These are phyloP conservation scores for Sisor rabdophorus DNA, from an alignment of 2,113 vertebrate genomes.

Conservation along the genomic window DNA sequence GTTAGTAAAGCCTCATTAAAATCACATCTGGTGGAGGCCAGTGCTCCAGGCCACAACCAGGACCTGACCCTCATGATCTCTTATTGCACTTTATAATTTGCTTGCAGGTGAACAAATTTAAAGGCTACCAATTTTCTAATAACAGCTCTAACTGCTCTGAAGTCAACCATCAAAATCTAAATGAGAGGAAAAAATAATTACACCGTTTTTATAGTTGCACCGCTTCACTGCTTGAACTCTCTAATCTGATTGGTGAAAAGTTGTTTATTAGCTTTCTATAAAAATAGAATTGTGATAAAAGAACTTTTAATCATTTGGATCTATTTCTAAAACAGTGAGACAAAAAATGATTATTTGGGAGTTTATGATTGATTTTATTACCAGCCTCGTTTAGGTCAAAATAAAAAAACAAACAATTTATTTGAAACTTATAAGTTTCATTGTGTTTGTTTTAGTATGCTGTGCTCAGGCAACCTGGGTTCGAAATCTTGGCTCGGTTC, in stretches of 20 bases:
- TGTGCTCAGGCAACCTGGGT: too few relatives aligned
- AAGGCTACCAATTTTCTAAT: constrained; percentile 31
- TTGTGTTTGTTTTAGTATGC: not conserved
- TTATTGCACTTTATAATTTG: constrained; percentile 56
- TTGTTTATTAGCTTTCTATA: not conserved
- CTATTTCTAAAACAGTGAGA: not conserved
- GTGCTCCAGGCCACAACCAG: constrained; percentile 41
- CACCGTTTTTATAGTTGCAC: not conserved
- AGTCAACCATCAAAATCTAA: constrained; percentile 8
- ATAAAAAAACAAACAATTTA: not conserved
- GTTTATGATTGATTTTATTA: too few relatives aligned
- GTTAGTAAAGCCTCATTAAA: constrained; percentile 36
- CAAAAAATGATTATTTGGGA: too few relatives aligned
- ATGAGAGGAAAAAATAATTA: not conserved
- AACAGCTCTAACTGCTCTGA: constrained; percentile 6
- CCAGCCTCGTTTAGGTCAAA: too few relatives aligned
- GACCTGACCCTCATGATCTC: constrained; percentile 22
- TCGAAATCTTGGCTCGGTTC: too few relatives aligned
- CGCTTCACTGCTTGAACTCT: not conserved
- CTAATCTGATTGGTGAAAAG: constrained; percentile 1
- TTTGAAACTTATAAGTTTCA: not conserved
- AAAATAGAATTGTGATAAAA: not conserved
- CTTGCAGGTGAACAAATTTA: constrained; percentile 33
- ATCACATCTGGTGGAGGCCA: constrained; percentile 46
- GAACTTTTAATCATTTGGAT: too few relatives aligned